Conservation (phyloP, 2,113 vertebrate species). For the Picathartes gymnocephalus region DNA sequence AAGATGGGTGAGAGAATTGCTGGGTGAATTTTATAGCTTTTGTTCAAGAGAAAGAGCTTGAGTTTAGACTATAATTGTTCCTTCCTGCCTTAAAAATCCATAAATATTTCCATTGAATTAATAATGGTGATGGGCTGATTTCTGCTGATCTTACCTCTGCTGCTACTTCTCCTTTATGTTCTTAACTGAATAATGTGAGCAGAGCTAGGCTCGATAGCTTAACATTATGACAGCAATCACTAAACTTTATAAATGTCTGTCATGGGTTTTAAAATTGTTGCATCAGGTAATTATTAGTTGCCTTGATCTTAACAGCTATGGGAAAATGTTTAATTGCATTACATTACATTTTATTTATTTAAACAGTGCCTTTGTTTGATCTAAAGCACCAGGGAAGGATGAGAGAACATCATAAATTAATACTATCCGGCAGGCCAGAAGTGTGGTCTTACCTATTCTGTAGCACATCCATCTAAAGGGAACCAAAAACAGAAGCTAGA, state of each 20-base stretch:
- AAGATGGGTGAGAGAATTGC: neutral
- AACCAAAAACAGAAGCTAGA: neutral
- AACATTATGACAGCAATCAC: conserved; percentile 41
- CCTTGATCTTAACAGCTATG: conserved; percentile 56
- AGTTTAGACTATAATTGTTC: neutral
- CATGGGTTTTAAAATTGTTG: conserved; percentile 14
- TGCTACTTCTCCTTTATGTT: neutral
- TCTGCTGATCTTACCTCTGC: conserved; percentile 16
- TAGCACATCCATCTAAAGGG: neutral
- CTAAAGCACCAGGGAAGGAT: conserved; percentile 42
- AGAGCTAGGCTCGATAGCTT: neutral
- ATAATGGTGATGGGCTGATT: conserved; percentile 9
- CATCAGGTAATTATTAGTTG: conserved; percentile 50
- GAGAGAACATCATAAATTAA: conserved; percentile 48
- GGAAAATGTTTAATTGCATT: conserved; percentile 60
- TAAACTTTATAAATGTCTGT: conserved; percentile 25
- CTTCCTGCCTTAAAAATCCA: neutral
- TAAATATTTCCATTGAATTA: conserved; percentile 48
- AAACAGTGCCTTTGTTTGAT: conserved; percentile 52
- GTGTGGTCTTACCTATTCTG: conserved; percentile 27
- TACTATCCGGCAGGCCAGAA: conserved; percentile 37
- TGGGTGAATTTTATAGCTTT: neutral
- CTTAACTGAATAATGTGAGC: conserved; percentile 20
- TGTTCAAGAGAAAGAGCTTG: neutral
- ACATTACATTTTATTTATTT: conserved; percentile 61